Percentiles rank a stretch among this genome's conserved stretches.
These are phyloP conservation scores for Climacteris rufus DNA, from an alignment of 2,113 vertebrate genomes.

Conservation along the genomic window DNA sequence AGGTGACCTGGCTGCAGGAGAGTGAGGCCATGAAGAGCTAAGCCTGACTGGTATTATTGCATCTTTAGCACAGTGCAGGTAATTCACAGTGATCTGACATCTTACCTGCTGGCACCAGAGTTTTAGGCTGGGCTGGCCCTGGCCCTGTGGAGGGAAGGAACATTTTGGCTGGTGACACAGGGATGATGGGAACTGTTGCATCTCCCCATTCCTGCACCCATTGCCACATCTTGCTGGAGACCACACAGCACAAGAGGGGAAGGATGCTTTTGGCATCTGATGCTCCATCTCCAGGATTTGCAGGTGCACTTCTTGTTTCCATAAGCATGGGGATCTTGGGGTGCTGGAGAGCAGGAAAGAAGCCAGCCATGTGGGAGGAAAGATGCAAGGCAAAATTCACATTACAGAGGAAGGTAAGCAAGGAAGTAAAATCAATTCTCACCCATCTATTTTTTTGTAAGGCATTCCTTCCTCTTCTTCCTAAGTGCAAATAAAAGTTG, in stretches of 20 bases:
- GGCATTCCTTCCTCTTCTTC: neutral
- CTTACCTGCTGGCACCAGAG: neutral
- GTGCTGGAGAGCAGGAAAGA: neutral
- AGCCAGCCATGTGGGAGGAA: neutral
- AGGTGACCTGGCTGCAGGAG: neutral
- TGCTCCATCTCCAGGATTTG: neutral
- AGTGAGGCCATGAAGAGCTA: neutral
- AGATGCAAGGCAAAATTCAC: neutral
- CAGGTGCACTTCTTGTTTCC: neutral
- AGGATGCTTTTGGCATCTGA: neutral
- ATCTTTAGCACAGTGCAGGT: neutral
- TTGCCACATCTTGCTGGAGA: neutral
- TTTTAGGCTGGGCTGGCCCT: neutral
- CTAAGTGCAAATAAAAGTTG: neutral
- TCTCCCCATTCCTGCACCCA: accelerated
- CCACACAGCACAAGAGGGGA: neutral
- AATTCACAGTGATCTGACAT: neutral
- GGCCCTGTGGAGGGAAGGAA: neutral
- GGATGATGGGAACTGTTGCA: neutral
- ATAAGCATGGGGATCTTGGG: accelerated
- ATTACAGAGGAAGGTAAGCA: neutral
- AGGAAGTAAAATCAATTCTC: neutral
- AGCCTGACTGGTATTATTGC: neutral
- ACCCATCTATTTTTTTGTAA: neutral
- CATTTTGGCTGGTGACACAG: neutral